These are phyloP conservation scores for Etheostoma nigrum DNA, from an alignment of 2,797 vertebrate genomes.

Conservation along the genomic window DNA sequence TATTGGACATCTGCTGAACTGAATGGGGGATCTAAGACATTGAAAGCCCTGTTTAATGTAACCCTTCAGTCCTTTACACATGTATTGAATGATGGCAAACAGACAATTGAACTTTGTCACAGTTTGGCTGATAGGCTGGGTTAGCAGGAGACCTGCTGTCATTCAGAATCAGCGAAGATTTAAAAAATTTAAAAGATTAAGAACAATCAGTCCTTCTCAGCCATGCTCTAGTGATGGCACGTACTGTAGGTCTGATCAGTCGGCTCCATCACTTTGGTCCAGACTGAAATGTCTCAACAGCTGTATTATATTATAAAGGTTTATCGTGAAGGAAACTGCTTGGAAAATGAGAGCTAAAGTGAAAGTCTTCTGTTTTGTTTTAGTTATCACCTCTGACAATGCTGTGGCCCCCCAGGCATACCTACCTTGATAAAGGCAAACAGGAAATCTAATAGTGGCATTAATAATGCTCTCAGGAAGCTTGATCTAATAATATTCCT, in stretches of 20 bases:
- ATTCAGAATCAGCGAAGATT: neutral
- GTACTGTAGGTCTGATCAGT: neutral
- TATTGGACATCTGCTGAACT: conserved; percentile 16
- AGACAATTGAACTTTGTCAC: neutral
- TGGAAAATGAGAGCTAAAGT: neutral
- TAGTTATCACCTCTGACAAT: conserved; percentile 10
- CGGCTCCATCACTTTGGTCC: too few relatives aligned
- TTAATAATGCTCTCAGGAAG: conserved; percentile 16
- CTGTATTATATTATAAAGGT: neutral
- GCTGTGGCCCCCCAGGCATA: neutral
- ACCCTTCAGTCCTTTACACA: neutral
- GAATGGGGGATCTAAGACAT: neutral
- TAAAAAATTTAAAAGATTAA: too few relatives aligned
- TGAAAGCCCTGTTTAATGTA: neutral
- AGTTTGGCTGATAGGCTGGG: neutral
- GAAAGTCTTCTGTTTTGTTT: conserved; percentile 2
- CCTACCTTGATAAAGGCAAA: neutral
- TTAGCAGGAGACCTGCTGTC: neutral
- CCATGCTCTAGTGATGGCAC: neutral
- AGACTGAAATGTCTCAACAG: too few relatives aligned
- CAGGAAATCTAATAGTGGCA: neutral
- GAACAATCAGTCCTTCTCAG: neutral
- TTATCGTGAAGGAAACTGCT: neutral
- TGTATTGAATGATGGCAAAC: neutral
- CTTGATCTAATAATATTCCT: conserved; percentile 8